Base-by-base conservation (phyloP, 64 coral and sea anemone species). In the Stylophora pistillata region DNA sequence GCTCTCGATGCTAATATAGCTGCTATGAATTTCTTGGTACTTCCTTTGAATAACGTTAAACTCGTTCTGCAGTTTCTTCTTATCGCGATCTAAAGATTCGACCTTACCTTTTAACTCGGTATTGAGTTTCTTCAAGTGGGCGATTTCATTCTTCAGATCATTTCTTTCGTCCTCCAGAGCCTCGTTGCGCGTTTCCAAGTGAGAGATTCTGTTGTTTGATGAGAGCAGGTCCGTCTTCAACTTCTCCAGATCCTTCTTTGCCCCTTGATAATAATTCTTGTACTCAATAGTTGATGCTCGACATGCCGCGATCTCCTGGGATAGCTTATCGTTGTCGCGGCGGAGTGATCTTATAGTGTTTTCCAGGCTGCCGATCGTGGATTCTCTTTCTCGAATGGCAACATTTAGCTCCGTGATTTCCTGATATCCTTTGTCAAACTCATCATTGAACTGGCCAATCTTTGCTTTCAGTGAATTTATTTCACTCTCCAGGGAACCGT, bases 241-340 rank as follows among this genome's bases (percentile, higher is more conserved):
- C 59, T 95, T 99, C 23, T 96, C 95, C 0, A 96, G 31, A 32
- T 99, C 97, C 16, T 91, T 99, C 32, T 95, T 89, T 26, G 87
- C 75, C 58, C 32, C 87, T 61, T 90, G 93, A 32, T 90, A 89
- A 29, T 75, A 83, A 33, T 85, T 95, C 52, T 87, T 95, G 37
- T 90, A 81, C 32, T 94, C 97, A 60, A 90, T 64, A 72, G 85
- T 58, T 0, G 97, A 93, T 15, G 88, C 77, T 70, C 89, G 82
- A 27, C 58, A 91, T 11, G 82, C 90, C 23, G 76, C 71, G 28
- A 92, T 87, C 57, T 99, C 97, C 52, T 93, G 90, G 41, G 92
- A 88, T 15, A 99, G 16, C 59, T 95, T 99, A 37, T 99, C 90
- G 61, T 92, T 99, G 13, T 99, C 97, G 79, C 90, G 71, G 58